phyloP scores from a whole-genome alignment of 2,113 vertebrate species.

The Saccopteryx leptura region DNA sequence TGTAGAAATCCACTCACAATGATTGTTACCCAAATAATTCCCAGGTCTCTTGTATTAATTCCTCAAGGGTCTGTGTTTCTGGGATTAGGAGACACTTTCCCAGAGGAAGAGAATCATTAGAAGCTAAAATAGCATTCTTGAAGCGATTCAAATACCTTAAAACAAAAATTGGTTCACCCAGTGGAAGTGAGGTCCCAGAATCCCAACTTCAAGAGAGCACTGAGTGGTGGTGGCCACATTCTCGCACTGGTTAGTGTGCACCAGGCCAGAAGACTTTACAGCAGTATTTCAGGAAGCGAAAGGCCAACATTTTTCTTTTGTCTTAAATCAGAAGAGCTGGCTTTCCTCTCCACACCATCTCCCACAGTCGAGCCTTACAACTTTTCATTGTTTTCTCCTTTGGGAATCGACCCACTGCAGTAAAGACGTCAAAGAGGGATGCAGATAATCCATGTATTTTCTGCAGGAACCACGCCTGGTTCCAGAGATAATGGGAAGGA shows the following conservation, averaged over 20 bases:
- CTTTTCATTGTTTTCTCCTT: conserved; percentile 27
- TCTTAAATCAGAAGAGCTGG: conserved; percentile 1
- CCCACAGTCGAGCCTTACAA: neutral
- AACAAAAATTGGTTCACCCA: conserved; percentile 18
- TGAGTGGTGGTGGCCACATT: rapidly evolving
- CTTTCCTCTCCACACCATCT: neutral
- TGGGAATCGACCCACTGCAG: neutral
- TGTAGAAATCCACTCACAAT: neutral
- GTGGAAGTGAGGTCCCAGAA: neutral
- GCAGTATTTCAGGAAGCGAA: neutral
- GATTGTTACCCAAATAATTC: neutral
- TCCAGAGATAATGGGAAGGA: conserved; percentile 40
- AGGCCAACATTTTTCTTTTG: conserved; percentile 42
- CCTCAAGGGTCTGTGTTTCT: neutral
- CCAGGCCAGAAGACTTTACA: neutral
- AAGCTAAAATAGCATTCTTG: neutral
- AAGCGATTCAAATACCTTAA: neutral
- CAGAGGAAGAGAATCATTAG: neutral
- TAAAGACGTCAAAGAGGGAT: conserved; percentile 21
- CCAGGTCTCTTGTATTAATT: neutral
- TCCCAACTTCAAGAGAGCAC: neutral
- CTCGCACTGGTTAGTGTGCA: neutral
- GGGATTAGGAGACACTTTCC: neutral
- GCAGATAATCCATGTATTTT: neutral
- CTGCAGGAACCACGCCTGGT: neutral